These are phyloP conservation scores for Drosophila willistoni DNA, from an alignment of 1,140 invertebrate genomes.

Conservation along the genomic window DNA sequence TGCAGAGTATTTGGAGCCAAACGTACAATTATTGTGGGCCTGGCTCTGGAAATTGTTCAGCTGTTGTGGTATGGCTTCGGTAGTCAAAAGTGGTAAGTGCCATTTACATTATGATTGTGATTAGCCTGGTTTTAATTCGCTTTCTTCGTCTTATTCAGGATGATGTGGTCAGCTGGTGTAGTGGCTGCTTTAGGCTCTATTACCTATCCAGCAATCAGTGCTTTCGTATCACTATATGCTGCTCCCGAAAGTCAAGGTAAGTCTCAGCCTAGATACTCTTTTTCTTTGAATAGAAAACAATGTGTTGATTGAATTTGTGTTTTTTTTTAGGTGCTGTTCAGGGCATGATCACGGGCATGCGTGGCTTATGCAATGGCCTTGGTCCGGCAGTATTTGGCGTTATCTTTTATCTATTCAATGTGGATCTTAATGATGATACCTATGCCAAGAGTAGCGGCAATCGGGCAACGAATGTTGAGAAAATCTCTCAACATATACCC, in stretches of 20 bases:
- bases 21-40: slow-evolving; percentile 98
- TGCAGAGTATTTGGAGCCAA: slow-evolving; percentile 92
- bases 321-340: slow-evolving; percentile 92
- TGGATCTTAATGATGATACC: slow-evolving; percentile 94
- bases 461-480: slow-evolving; percentile 64
- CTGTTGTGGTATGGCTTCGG: slow-evolving; percentile 98
- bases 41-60: slow-evolving; percentile 98
- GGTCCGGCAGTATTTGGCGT: slow-evolving; percentile 98
- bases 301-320: neutral
- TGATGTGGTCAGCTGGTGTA: slow-evolving; percentile 99
- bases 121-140: neutral
- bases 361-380: slow-evolving; percentile 96
- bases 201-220: slow-evolving; percentile 99
- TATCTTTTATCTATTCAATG: slow-evolving; percentile 99
- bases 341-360: slow-evolving; percentile 98
- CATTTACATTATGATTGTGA: neutral
- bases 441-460: slow-evolving; percentile 55
- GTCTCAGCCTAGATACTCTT: too few relatives aligned
- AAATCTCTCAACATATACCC: slow-evolving; percentile 90
- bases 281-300: neutral
- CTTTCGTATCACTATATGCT: slow-evolving; percentile 98
- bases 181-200: slow-evolving; percentile 97
- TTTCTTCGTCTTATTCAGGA: slow-evolving; percentile 85
- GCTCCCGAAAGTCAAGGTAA: slow-evolving; percentile 97
- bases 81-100: slow-evolving; percentile 84